phyloP scores from a whole-genome alignment of 2,888 invertebrate species.

The Drosophila demipolita region DNA sequence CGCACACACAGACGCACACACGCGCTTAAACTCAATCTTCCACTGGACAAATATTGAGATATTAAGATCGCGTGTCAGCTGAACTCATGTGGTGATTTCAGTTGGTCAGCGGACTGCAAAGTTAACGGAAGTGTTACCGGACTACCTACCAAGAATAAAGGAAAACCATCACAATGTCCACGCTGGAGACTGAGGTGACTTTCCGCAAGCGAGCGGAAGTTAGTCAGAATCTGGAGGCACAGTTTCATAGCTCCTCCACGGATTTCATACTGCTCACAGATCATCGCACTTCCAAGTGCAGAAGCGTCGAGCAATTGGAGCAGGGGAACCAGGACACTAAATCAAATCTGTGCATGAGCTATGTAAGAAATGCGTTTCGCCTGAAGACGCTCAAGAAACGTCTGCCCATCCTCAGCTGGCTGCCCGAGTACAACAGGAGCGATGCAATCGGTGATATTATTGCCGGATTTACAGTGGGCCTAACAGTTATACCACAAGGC shows the following conservation, averaged over 20 bases:
- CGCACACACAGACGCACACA: background rate
- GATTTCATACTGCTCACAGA: conserved; percentile 83
- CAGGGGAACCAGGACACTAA: conserved; percentile 40
- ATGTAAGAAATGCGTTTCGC: conserved; percentile 86
- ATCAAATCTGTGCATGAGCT: conserved; percentile 39
- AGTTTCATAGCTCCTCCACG: conserved; percentile 78
- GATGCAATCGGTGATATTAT: conserved; percentile 94
- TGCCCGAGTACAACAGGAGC: conserved; percentile 90
- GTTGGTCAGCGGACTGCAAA: conserved; percentile 39
- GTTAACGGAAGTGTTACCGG: conserved; percentile 25
- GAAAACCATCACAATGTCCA: conserved; percentile 66
- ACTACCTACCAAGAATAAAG: background rate
- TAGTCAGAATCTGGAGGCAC: conserved; percentile 74
- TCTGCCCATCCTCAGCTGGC: conserved; percentile 91
- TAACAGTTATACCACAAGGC: conserved; percentile 90
- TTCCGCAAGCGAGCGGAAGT: conserved; percentile 77
- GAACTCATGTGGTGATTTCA: conserved; percentile 46
- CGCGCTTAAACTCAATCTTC: background rate
- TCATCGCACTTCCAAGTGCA: conserved; percentile 75
- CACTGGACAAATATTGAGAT: conserved; percentile 36
- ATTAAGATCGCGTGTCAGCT: conserved; percentile 53
- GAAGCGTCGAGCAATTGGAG: conserved; percentile 72
- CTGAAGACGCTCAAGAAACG: conserved; percentile 90
- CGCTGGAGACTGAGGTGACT: conserved; percentile 72
- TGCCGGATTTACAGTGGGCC: conserved; percentile 96